Percentiles rank a stretch among this genome's conserved stretches.
These are phyloP conservation scores for Fundulus diaphanus DNA, from an alignment of 2,797 vertebrate genomes.

Conservation along the genomic window DNA sequence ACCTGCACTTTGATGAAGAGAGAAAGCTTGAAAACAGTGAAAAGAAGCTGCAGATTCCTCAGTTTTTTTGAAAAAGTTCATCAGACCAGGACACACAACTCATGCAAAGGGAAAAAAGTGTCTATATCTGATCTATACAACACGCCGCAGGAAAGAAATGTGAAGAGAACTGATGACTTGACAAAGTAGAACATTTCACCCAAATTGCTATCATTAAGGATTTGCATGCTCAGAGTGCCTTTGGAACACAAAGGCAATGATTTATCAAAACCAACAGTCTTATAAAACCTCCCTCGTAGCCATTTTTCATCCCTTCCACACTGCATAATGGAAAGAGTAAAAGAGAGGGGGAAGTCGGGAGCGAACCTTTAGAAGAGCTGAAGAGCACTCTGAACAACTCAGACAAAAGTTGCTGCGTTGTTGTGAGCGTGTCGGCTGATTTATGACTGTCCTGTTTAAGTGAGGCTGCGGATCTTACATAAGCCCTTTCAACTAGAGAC, in stretches of 20 bases:
- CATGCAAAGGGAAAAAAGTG: constrained; percentile 12
- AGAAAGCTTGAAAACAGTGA: constrained; percentile 53
- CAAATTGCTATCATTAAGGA: constrained; percentile 46
- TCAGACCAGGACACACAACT: constrained; percentile 41
- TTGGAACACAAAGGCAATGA: constrained; percentile 21
- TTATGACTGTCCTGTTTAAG: constrained; percentile 58
- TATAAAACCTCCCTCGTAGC: constrained; percentile 18
- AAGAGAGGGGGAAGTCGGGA: neutral
- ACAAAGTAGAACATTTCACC: constrained; percentile 29
- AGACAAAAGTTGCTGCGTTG: constrained; percentile 54
- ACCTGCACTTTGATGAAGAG: constrained; percentile 48
- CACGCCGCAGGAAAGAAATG: constrained; percentile 21
- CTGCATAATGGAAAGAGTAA: constrained; percentile 21
- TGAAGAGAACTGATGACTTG: constrained; percentile 11
- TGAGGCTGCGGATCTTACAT: constrained; percentile 63
- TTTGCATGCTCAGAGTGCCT: constrained; percentile 16
- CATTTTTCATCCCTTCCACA: constrained; percentile 27
- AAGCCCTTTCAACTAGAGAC: constrained; percentile 55
- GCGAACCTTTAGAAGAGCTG: constrained; percentile 30
- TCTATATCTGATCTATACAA: constrained; percentile 33
- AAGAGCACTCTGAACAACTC: constrained; percentile 36
- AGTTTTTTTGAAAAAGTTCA: constrained; percentile 57
- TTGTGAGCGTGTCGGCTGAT: constrained; percentile 52
- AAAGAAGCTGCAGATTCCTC: constrained; percentile 42
- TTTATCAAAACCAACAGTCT: constrained; percentile 30